Evolutionary conservation across 1,140 invertebrate genomes (phyloP).

Genomic region (Drosophila sucinea): DNA sequence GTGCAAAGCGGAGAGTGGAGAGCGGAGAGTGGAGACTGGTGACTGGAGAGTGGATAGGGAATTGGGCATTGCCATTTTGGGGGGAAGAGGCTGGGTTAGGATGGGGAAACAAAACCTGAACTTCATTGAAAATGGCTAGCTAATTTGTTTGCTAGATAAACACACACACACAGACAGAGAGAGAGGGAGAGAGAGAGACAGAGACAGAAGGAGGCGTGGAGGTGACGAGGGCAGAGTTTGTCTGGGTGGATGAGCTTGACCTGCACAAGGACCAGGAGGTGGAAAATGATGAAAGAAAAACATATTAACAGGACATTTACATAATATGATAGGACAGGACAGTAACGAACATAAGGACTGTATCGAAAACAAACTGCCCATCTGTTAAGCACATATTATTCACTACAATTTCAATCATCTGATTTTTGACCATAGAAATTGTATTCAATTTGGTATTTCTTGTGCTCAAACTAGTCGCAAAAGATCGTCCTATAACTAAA

Average conservation of each 20-base stretch:
- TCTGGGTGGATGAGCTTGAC: conserved; percentile 7
- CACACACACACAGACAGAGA: not conserved
- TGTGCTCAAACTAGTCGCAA: too few relatives aligned
- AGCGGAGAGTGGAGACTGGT: not conserved
- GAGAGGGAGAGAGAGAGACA: not conserved
- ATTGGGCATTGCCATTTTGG: too few relatives aligned
- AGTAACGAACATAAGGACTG: not conserved
- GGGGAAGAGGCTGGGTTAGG: not conserved
- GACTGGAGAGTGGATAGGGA: too few relatives aligned
- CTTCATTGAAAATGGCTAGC: conserved; percentile 31
- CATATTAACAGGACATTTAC: conserved; percentile 34
- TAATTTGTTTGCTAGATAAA: conserved; percentile 67
- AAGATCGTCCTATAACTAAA: too few relatives aligned
- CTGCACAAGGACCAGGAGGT: not conserved
- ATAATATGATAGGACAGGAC: conserved; percentile 31
- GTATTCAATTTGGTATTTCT: too few relatives aligned
- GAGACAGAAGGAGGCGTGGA: not conserved
- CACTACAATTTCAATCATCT: too few relatives aligned
- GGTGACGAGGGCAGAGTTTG: not conserved
- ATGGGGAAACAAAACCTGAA: conserved; percentile 17
- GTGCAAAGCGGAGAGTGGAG: not conserved
- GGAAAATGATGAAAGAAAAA: conserved; percentile 21
- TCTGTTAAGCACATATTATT: too few relatives aligned
- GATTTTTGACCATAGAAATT: too few relatives aligned
- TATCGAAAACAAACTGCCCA: not conserved